Base-by-base conservation (phyloP, 2,888 invertebrate species). In the Melinaea menophilus region DNA sequence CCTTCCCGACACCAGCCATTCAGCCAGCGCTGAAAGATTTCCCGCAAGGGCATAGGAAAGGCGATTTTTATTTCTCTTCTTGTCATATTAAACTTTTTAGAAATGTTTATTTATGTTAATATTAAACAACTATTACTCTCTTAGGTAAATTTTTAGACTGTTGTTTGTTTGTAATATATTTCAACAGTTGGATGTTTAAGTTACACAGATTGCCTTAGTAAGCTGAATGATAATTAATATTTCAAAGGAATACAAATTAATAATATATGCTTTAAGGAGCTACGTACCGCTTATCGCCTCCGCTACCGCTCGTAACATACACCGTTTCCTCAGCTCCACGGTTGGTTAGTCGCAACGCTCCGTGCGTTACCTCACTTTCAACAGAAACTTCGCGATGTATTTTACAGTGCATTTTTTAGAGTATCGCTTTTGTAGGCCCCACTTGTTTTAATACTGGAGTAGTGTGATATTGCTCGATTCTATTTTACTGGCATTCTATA, bases 1-100 rank as follows among this genome's bases (percentile, higher is more conserved):
- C 89, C 90, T 90, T 88, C 83, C 86, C 88, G 88, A 90, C 90
- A 90, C 89, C 84, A 88, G 88, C 90, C 84, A 90, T 90, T 90
- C 90, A 90, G 84, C 79, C 68, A 71, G 70, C 67, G 70, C 72
- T 74, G 73, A 78, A 74, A 69, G 70, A 67, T 68, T 65, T 72
- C 78, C 55, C 57, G 54, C 60, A 65, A 73, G 72, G 31, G 65
- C 33, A 64, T 73, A 76, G 54, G 59, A 60, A 46, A 11, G 74
- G 79, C 78, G 77, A 64, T 64, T 66, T 64, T 59, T 48, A 57
- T 55, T 63, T 56, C 34, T 31, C 33, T 45, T 51, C 34, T 55
- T 61, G 45, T 13, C 35, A 47, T 35, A n/a, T 9, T 41, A 41
- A 41, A 41, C 37, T 7, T 7, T 5, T 37, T 5, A 37, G 7